Evolutionary conservation across 92 coral and sea anemone genomes (phyloP), one percentile per base, ranked within the genome.

Genomic region (Porites cylindrica): DNA sequence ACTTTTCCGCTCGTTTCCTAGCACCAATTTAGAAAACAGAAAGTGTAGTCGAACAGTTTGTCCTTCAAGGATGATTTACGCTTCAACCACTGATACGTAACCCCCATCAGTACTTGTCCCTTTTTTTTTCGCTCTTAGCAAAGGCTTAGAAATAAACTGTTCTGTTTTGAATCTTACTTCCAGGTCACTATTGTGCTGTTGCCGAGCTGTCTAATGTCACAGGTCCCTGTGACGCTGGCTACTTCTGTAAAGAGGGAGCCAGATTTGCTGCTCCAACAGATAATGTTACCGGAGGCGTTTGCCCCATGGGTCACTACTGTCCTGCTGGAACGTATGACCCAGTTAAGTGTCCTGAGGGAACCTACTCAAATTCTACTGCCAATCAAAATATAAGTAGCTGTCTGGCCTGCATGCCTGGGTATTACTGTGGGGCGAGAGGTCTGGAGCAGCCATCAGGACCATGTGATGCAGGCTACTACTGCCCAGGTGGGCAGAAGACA

Each of bases 141-240:
- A 38, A 38, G 47, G 47, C 7, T 38, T 38, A 61, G 66, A 16
- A 21, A 64, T 11, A 80, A 64, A 38, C 47, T 38, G 47, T 38
- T 38, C 24, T 29, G 51, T 7, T 76, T 10, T 66, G 21, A 38
- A 5, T 56, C 60, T 17, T 11, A 6, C 43, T 56, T 72, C 11
- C 66, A 97, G 99, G 99, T 43, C 82, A 92, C 85, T 97, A 86
- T 88, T 97, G 99, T 76, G 91, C 72, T n/a, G 80, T 83, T 59
- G 73, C 90, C 26, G 96, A 91, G 63, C 94, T 93, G 24, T 76
- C 98, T 13, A 91, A 91, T 64, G 96, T 94, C 56, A 83, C 98
- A 16, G 99, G 92, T 8, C 94, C 93, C 14, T 97, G 99, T 80
- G 98, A 97, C 65, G 90, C 95, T 63, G 99, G 99, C 6, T 93